These are phyloP conservation scores for Rana temporaria DNA, from an alignment of 2,113 vertebrate species.

Conservation along the genomic window DNA sequence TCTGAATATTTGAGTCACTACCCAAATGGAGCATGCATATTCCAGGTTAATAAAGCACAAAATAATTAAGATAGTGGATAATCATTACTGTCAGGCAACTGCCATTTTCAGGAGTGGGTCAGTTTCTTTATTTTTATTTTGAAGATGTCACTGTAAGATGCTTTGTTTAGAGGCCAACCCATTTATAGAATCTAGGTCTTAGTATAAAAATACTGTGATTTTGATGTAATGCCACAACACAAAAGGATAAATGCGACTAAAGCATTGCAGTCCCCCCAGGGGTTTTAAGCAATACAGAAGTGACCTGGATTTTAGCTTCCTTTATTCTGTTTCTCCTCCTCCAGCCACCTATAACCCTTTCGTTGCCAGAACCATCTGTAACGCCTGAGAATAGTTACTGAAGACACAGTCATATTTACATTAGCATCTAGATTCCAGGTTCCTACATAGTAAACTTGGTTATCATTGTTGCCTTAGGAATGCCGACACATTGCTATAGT, in stretches of 20 bases:
- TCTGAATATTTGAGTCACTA: too few species aligned
- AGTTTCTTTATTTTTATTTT: too few species aligned
- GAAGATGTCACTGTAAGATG: too few species aligned
- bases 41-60: too few species aligned
- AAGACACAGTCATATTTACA: neutral
- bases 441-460: neutral
- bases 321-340: neutral
- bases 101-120: too few species aligned
- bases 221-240: slow-evolving; percentile 24
- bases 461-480: neutral
- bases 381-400: too few species aligned
- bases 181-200: neutral
- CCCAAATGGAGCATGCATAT: too few species aligned
- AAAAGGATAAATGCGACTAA: slow-evolving; percentile 6
- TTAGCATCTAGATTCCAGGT: too few species aligned
- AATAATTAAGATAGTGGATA: too few species aligned
- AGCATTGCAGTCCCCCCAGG: slow-evolving; percentile 10
- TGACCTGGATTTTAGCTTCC: slow-evolving; percentile 47
- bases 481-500: neutral
- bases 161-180: slow-evolving; percentile 3
- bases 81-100: too few species aligned
- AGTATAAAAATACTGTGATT: neutral
- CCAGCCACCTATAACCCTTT: slow-evolving; percentile 7
- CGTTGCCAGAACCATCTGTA: neutral
- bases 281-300: slow-evolving; percentile 9